Base-by-base conservation (phyloP, 2,888 invertebrate genomes). In the Eretmocerus hayati region DNA sequence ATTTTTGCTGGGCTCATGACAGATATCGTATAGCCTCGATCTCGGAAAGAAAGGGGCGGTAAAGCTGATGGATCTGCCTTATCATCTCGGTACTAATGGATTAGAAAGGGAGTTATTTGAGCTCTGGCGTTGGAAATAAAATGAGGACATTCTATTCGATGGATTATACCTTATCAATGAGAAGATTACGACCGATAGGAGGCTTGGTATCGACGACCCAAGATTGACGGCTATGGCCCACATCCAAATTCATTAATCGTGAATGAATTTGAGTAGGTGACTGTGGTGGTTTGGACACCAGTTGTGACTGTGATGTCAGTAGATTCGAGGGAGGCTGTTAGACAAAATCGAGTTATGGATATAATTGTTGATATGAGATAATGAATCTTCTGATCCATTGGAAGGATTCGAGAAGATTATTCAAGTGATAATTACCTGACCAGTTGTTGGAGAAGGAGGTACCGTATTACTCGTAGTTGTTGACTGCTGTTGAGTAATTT, bases 11-110 rank as follows among this genome's bases (percentile, higher is more conserved):
- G 84, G 65, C 81, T 84, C 85, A 88, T 88, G 5, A 90, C 90
- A 8, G 90, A 90, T 65, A 92, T 90, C 42, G 92, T 92, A 69
- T 90, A 85, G 48, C 85, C 85, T 48, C 83, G 72, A 58, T 82
- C 82, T 16, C 83, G 73, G 56, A 67, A 71, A 26, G 62, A 59
- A 26, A 72, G 59, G 15, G 72, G 73, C 6, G 72, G 72, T 43
- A 73, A 56, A 38, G 62, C 59, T 2, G 72, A 67, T 5, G 73
- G 70, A 59, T 74, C 74, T 2, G 65, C 65, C 48, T 65, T 63
- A 6, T 71, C 71, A 32, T 71, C 70, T 50, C 67, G 66, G 43
- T 66, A 56, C 58, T 60, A 18, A n/a, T 30, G 13, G 13, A 13
- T 30, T 30, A 30, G 8, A 30, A n/a, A n/a, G n/a, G n/a, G n/a